Conservation (phyloP, 2,113 vertebrate species). For the Brachyistius frenatus region DNA sequence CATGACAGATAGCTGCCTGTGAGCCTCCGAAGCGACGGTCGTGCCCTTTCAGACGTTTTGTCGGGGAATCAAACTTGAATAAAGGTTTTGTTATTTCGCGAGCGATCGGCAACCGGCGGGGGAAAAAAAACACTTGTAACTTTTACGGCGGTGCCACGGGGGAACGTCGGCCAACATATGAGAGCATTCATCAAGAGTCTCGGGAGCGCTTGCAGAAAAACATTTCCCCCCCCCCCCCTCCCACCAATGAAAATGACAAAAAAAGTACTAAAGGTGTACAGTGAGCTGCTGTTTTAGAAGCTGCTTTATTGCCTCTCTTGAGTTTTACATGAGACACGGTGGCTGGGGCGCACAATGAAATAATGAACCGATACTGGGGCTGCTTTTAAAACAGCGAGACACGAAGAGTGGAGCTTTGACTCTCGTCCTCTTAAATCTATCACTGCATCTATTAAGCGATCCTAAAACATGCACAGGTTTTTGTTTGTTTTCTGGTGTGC, state of each 20-base stretch:
- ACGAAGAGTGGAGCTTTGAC: constrained; percentile 61
- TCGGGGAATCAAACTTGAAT: constrained; percentile 69
- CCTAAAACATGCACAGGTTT: constrained; percentile 48
- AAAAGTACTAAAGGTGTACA: constrained; percentile 62
- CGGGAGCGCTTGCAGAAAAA: constrained; percentile 42
- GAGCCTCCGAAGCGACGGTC: background rate
- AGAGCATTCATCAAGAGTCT: constrained; percentile 58
- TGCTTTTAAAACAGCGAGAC: constrained; percentile 32
- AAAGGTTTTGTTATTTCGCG: constrained; percentile 51
- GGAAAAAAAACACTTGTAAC: constrained; percentile 71
- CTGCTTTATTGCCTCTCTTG: constrained; percentile 67
- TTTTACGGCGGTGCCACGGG: constrained; percentile 62
- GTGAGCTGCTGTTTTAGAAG: constrained; percentile 67
- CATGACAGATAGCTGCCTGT: constrained; percentile 28
- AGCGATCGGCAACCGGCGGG: constrained; percentile 26
- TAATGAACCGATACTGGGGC: constrained; percentile 60
- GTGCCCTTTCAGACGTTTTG: constrained; percentile 41
- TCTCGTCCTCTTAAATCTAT: constrained; percentile 69
- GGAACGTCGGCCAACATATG: constrained; percentile 54
- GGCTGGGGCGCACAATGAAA: constrained; percentile 49
- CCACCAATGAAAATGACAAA: constrained; percentile 73
- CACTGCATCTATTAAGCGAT: constrained; percentile 58
- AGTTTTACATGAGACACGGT: constrained; percentile 57
- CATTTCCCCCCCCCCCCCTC: constrained; percentile 54
- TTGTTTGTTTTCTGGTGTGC: constrained; percentile 53